Evolutionary conservation across 2,113 vertebrate genomes (phyloP).

Genomic region (Caracal caracal): DNA sequence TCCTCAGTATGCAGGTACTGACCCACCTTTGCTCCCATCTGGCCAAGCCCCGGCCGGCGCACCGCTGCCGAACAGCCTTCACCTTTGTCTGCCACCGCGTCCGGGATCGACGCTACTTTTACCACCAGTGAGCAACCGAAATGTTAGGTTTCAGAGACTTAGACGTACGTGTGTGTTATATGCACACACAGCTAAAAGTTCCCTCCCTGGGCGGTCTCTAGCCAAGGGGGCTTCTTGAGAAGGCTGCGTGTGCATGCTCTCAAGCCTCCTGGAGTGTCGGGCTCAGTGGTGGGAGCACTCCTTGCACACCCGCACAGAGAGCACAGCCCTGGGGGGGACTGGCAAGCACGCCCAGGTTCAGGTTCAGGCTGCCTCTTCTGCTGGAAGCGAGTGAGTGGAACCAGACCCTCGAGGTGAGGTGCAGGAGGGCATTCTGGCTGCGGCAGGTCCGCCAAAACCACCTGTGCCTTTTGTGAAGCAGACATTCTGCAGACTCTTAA

Average conservation of each 20-base stretch:
- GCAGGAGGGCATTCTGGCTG: accelerated
- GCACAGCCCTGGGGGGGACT: accelerated
- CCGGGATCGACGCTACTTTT: accelerated
- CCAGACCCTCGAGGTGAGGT: neutral
- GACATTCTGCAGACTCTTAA: neutral
- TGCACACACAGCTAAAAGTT: no score
- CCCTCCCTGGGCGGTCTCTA: accelerated
- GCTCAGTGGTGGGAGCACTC: accelerated
- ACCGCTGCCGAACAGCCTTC: neutral
- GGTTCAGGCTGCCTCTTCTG: accelerated
- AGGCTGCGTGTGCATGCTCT: neutral
- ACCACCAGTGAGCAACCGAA: no score
- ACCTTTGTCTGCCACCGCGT: accelerated
- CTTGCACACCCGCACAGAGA: accelerated
- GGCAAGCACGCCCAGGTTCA: neutral
- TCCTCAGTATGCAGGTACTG: constrained; percentile 97
- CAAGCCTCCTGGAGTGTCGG: accelerated
- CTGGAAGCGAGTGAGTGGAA: neutral
- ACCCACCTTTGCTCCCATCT: accelerated
- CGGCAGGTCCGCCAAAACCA: neutral
- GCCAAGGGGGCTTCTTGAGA: neutral
- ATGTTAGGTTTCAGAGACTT: accelerated
- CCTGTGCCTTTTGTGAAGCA: neutral
- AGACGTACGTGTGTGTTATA: accelerated
- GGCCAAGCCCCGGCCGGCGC: no score